Conservation (phyloP, 2,888 invertebrate genomes). For the Apeira syringaria region DNA sequence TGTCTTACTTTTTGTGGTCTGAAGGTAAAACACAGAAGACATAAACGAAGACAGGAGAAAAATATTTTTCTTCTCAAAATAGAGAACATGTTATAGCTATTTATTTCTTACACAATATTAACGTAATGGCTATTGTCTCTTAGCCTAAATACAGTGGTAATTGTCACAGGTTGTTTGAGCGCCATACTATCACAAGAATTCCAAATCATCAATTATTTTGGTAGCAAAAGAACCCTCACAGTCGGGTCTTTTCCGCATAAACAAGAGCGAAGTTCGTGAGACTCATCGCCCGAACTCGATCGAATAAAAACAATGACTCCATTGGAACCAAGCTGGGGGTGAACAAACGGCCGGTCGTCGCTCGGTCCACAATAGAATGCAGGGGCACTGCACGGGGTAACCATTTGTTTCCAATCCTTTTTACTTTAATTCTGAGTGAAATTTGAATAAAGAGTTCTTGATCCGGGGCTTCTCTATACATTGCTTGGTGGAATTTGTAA, state of each 20-base stretch:
- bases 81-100: too few species aligned
- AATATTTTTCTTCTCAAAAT: too few species aligned
- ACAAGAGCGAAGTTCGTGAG: slow-evolving; percentile 7
- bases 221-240: background rate
- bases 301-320: slow-evolving; percentile 34
- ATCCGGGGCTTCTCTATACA: background rate
- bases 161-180: too few species aligned
- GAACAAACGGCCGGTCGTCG: slow-evolving; percentile 32
- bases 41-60: too few species aligned
- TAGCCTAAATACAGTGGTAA: too few species aligned
- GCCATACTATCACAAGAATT: too few species aligned
- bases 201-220: too few species aligned
- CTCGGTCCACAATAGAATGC: slow-evolving; percentile 27
- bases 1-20: too few species aligned
- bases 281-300: slow-evolving; percentile 22
- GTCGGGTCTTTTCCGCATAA: background rate
- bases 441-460: slow-evolving; percentile 14
- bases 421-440: slow-evolving; percentile 15
- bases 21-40: too few species aligned
- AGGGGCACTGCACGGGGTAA: slow-evolving; percentile 20
- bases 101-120: too few species aligned
- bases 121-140: too few species aligned
- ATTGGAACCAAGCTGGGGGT: slow-evolving; percentile 25
- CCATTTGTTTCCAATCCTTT: slow-evolving; percentile 22
- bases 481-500: background rate